Conservation (phyloP, 2,797 vertebrate genomes). For the Cossypha heuglini region DNA sequence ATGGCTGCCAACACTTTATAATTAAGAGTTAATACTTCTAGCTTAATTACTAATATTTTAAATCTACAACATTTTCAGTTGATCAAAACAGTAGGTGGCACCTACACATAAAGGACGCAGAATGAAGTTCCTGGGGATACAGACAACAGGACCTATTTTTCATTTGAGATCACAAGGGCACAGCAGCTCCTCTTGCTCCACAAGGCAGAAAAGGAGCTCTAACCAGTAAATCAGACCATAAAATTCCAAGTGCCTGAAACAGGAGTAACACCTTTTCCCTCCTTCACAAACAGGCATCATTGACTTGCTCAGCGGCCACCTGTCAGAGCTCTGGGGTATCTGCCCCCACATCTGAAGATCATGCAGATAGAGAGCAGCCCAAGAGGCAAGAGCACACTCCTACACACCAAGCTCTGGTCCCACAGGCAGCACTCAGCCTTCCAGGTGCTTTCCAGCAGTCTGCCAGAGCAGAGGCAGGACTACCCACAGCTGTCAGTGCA, state of each 20-base stretch:
- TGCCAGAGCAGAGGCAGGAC: not conserved
- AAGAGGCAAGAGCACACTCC: not conserved
- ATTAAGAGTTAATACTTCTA: not conserved
- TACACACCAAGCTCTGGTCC: rapidly evolving
- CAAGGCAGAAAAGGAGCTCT: not conserved
- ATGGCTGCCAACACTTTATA: not conserved
- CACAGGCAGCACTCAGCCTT: not conserved
- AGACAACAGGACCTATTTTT: not conserved
- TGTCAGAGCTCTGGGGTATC: rapidly evolving
- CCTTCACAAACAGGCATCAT: not conserved
- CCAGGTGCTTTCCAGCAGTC: not conserved
- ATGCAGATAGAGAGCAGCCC: not conserved
- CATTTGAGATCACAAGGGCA: not conserved
- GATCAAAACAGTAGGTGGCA: not conserved
- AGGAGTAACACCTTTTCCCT: not conserved
- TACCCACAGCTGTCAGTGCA: rapidly evolving
- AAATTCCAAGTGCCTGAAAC: not conserved
- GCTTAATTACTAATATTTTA: not conserved
- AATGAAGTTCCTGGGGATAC: not conserved
- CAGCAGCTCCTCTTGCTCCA: not conserved
- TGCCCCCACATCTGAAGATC: not conserved
- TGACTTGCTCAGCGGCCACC: not conserved
- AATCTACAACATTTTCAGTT: not conserved
- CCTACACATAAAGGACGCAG: not conserved
- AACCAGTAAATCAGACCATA: not conserved